Percentiles rank a stretch among this genome's conserved stretches.
phyloP scores from a whole-genome alignment of 2,888 invertebrate species.

The Tiliacea aurago region DNA sequence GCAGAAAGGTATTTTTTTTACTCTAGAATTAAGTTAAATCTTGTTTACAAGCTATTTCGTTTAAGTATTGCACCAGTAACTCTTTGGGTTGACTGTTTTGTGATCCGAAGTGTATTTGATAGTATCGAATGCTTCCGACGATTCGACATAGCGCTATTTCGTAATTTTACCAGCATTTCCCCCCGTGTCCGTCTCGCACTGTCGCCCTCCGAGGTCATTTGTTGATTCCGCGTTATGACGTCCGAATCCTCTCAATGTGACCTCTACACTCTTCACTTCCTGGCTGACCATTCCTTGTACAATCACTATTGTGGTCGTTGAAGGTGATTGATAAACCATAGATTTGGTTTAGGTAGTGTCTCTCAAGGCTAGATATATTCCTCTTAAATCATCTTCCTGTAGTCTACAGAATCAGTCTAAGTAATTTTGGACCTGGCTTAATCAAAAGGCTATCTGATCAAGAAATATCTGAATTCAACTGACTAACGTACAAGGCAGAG shows the following conservation, averaged over 20 bases:
- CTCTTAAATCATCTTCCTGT: neutral
- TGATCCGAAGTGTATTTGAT: constrained; percentile 30
- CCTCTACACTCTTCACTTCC: constrained; percentile 75
- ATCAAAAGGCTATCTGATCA: neutral
- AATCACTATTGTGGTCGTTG: constrained; percentile 51
- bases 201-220: constrained; percentile 68
- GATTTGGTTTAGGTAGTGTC: constrained; percentile 6
- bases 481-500: neutral
- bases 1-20: constrained; percentile 23
- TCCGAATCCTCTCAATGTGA: constrained; percentile 68
- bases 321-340: constrained; percentile 54
- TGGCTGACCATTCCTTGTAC: constrained; percentile 63
- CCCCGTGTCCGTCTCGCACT: constrained; percentile 66
- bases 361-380: neutral
- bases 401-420: neutral
- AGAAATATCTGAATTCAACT: too few relatives aligned
- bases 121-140: constrained; percentile 51
- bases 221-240: constrained; percentile 80
- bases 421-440: neutral
- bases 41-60: constrained; percentile 1
- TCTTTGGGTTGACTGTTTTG: constrained; percentile 4
- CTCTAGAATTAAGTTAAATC: constrained; percentile 6
- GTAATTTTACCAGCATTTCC: constrained; percentile 60
- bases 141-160: constrained; percentile 54
- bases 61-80: constrained; percentile 6